Conservation (phyloP, 2,113 vertebrate genomes). For the Istiophorus platypterus region DNA sequence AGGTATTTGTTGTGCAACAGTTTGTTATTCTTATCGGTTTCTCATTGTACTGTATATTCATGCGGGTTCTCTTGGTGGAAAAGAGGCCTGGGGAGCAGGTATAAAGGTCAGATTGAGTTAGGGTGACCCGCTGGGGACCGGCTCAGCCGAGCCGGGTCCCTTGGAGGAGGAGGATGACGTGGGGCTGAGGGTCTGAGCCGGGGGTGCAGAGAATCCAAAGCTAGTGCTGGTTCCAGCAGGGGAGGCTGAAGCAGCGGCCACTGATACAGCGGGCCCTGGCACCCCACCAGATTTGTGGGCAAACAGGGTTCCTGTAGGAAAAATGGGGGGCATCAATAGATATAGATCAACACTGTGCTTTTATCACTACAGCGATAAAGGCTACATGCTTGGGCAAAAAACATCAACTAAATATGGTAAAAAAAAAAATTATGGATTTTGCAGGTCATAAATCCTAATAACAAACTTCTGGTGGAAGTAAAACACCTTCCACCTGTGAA, state of each 20-base stretch:
- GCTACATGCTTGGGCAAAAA: not conserved
- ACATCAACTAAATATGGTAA: not conserved
- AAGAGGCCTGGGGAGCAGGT: constrained; percentile 51
- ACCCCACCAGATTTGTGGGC: constrained; percentile 81
- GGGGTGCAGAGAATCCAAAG: constrained; percentile 76
- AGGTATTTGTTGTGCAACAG: constrained; percentile 88
- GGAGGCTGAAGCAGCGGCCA: constrained; percentile 67
- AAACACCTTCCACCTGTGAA: no score
- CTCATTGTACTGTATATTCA: constrained; percentile 76
- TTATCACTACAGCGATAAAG: no score
- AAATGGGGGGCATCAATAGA: not conserved
- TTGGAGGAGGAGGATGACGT: constrained; percentile 82
- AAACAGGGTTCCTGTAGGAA: constrained; percentile 82
- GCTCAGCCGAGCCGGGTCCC: constrained; percentile 82
- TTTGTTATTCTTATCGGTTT: constrained; percentile 76
- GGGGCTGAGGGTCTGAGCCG: constrained; percentile 82
- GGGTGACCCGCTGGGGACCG: constrained; percentile 80
- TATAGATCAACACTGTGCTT: not conserved
- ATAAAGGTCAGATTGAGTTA: constrained; percentile 62
- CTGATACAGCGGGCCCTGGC: constrained; percentile 52
- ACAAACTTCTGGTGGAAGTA: not conserved
- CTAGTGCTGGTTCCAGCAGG: constrained; percentile 74
- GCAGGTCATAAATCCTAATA: not conserved
- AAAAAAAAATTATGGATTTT: not conserved
- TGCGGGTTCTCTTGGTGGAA: constrained; percentile 62